Evolutionary conservation across 2,113 vertebrate species (phyloP).

Genomic region (Anas platyrhynchos): DNA sequence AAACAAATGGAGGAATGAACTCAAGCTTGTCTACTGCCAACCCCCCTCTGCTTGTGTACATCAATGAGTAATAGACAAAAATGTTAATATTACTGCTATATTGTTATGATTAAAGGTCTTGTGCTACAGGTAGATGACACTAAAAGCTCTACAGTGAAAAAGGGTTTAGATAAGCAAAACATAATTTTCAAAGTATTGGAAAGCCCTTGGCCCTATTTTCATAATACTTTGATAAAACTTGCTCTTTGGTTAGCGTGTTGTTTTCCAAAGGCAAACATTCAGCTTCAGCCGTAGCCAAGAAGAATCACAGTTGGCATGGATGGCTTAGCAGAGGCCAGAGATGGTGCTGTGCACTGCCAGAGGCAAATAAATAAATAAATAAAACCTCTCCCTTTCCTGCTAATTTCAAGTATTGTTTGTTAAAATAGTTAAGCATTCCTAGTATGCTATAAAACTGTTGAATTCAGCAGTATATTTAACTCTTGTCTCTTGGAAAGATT

Average conservation of each 20-base stretch:
- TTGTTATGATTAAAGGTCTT: not conserved
- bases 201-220: not conserved
- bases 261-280: constrained; percentile 12
- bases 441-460: not conserved
- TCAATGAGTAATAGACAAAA: not conserved
- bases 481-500: not conserved
- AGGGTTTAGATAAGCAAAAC: not conserved
- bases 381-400: not conserved
- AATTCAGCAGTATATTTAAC: not conserved
- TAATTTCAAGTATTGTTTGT: not conserved
- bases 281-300: not conserved
- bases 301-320: not conserved
- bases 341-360: not conserved
- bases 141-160: not conserved
- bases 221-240: not conserved
- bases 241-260: not conserved
- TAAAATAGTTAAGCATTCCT: not conserved
- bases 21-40: constrained; percentile 1
- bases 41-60: not conserved
- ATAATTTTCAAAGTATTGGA: not conserved
- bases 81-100: not conserved
- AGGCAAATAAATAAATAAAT: not conserved
- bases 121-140: not conserved
- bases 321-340: not conserved
- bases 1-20: not conserved